A percentile compares a stretch with the other conserved stretches of the same genome.
These are phyloP conservation scores for Clytia hemisphaerica DNA, from an alignment of 30 jellyfish, hydroid and myxozoan genomes.

Conservation along the genomic window DNA sequence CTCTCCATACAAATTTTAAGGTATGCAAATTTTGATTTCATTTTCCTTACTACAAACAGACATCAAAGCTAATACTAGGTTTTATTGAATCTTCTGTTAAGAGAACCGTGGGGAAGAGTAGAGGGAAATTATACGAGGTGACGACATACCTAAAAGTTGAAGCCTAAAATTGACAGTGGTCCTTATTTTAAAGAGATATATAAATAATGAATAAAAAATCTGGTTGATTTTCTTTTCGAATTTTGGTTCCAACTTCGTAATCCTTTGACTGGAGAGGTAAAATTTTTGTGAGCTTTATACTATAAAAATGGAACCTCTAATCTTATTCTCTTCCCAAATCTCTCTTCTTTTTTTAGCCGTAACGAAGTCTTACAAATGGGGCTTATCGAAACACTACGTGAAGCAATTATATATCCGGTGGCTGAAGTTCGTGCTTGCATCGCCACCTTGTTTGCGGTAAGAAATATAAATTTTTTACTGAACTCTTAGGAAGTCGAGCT, in stretches of 20 bases:
- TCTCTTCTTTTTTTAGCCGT: slow-evolving; percentile 16
- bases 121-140: no score
- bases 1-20: slow-evolving; percentile 46
- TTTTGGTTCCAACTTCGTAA: no score
- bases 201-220: no score
- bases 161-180: no score
- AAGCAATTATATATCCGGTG: slow-evolving; percentile 78
- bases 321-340: slow-evolving; percentile 8
- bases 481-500: not conserved
- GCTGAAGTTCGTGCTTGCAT: slow-evolving; percentile 67
- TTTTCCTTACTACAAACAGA: no score
- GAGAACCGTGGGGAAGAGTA: no score
- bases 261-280: no score
- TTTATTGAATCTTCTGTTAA: no score
- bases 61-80: no score
- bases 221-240: no score
- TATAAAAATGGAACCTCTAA: not conserved
- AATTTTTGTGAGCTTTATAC: not conserved
- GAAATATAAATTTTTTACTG: not conserved
- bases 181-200: no score
- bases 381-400: slow-evolving; percentile 59
- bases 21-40: slow-evolving; percentile 19
- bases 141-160: no score
- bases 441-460: slow-evolving; percentile 71
- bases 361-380: slow-evolving; percentile 37